Evolutionary conservation across 2,113 vertebrate species (phyloP), one percentile per base, ranked within the genome.

Genomic region (Sardina pilchardus): DNA sequence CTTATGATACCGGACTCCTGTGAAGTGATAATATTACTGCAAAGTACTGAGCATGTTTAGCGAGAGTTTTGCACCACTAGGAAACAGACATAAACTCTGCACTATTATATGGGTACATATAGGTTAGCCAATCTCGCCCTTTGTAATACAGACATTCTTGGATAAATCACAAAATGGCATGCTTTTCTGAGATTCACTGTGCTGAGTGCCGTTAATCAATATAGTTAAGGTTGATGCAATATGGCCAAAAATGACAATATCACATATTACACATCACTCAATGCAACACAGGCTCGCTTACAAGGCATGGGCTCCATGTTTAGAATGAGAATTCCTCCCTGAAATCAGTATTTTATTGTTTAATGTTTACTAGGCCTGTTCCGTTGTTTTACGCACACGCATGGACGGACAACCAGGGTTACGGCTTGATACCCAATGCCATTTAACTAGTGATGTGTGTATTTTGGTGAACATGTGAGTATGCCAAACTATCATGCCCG

Each of bases 381-480:
- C 3, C 71, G 36, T 14, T 78, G 71, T 78, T 78, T 78, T 39
- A 78, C 34, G 71, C 71, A 78, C 30, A 78, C 71, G 16, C 30
- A 78, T 2, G 12, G 26, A 78, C 3, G 16, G 63, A 71, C 7
- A 34, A 71, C n/a, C 24, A 71, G 63, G 10, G 12, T 75, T 39
- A 78, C 71, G 36, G 30, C 30, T 16, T 78, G 34, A 36, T 34
- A 78, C 71, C 71, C 71, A 17, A 6, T 78, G 71, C 17, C 71
- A 78, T 17, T 17, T 17, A 34, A 78, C 12, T 78, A 78, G 12
- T 36, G 30, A 78, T 78, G 39, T 78, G 16, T 78, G 71, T 78
- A 78, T 36, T 78, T 78, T 78, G 12, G 71, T 78, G 63, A 78
- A 36, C 71, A 78, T 78, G 30, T 36, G 71, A 78, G 30, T 34